These are phyloP conservation scores for Lutjanus argentimaculatus DNA, from an alignment of 2,797 vertebrate genomes.

Conservation along the genomic window DNA sequence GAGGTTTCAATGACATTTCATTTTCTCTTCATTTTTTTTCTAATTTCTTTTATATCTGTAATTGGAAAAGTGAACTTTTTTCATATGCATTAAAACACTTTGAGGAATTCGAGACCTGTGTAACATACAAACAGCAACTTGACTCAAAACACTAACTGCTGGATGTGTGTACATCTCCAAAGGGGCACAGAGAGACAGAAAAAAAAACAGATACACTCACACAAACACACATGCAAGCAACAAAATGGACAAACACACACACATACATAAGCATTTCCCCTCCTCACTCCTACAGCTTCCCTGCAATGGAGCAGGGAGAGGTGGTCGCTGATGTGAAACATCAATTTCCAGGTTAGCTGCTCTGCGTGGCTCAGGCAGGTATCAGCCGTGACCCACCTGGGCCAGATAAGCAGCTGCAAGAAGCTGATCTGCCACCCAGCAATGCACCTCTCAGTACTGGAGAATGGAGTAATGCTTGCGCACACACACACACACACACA, in stretches of 20 bases:
- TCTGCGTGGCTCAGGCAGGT: slow-evolving; percentile 87
- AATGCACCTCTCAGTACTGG: slow-evolving; percentile 58
- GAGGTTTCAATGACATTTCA: slow-evolving; percentile 42
- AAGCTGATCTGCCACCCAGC: slow-evolving; percentile 83
- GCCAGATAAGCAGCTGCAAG: slow-evolving; percentile 88
- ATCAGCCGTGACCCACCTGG: slow-evolving; percentile 89
- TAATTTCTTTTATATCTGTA: neutral
- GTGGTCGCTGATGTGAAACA: slow-evolving; percentile 88
- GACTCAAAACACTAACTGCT: slow-evolving; percentile 12
- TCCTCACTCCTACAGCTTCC: slow-evolving; percentile 57
- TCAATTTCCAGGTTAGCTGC: slow-evolving; percentile 92
- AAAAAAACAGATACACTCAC: slow-evolving; percentile 10
- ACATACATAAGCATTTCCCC: slow-evolving; percentile 26
- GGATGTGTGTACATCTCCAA: slow-evolving; percentile 29
- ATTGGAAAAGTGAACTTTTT: slow-evolving; percentile 17
- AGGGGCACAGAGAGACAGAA: slow-evolving; percentile 28
- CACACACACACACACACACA: slow-evolving; percentile 4
- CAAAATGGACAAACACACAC: slow-evolving; percentile 37
- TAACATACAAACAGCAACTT: slow-evolving; percentile 27
- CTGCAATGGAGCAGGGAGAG: slow-evolving; percentile 81
- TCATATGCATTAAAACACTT: neutral
- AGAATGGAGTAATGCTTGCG: slow-evolving; percentile 43
- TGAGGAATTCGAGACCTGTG: slow-evolving; percentile 6
- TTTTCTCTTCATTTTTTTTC: neutral
- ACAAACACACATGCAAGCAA: slow-evolving; percentile 38